These are phyloP conservation scores for Cynocephalus volans DNA, from an alignment of 2,113 vertebrate species.

Conservation along the genomic window DNA sequence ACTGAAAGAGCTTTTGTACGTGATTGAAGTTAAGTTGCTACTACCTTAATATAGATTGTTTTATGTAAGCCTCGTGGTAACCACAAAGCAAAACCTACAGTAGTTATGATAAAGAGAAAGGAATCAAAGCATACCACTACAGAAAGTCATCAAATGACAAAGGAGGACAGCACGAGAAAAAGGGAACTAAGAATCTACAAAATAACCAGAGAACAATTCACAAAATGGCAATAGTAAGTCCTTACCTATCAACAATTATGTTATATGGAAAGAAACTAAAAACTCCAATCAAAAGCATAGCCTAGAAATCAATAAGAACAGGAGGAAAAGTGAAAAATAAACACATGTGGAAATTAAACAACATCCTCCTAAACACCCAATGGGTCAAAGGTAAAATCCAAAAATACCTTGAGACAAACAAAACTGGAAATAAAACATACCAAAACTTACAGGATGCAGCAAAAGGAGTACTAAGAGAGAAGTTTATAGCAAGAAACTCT, in stretches of 20 bases:
- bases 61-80: not conserved
- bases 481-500: not conserved
- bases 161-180: not conserved
- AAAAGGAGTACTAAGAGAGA: not conserved
- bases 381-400: not conserved
- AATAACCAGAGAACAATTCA: not conserved
- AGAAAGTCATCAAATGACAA: not conserved
- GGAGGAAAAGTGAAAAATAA: not conserved
- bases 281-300: not conserved
- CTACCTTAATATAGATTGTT: not conserved
- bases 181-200: not conserved
- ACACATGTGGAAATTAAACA: not conserved
- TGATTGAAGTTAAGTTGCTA: not conserved
- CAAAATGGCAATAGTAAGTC: not conserved
- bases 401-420: not conserved
- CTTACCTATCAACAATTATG: not conserved
- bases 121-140: not conserved
- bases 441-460: not conserved
- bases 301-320: not conserved
- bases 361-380: not conserved
- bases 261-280: not conserved
- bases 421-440: not conserved
- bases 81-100: not conserved
- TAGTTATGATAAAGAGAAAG: not conserved
- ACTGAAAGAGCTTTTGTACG: not conserved